A percentile compares a stretch with the other conserved stretches of the same genome.
phyloP scores from a whole-genome alignment of 2,113 vertebrate species.

The Charadrius vociferus region DNA sequence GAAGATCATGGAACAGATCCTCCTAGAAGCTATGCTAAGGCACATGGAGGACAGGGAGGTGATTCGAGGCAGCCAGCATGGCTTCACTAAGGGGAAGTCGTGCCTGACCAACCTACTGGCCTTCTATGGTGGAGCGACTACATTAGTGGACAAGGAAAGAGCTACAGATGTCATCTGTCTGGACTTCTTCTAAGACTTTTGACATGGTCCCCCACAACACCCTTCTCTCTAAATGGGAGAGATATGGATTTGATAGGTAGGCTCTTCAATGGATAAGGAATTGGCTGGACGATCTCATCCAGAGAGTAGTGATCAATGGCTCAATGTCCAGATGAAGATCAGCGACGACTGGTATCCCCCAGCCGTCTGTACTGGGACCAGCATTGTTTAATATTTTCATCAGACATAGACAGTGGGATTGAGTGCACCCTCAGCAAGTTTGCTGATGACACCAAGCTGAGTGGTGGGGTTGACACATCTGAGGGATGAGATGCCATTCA shows the following conservation, averaged over 20 bases:
- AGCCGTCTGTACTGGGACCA: accelerated
- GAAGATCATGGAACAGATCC: not conserved
- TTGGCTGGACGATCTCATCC: not conserved
- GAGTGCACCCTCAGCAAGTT: not conserved
- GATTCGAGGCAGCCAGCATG: not conserved
- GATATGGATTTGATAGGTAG: not conserved
- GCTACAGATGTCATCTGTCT: too few species aligned
- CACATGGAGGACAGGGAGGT: not conserved
- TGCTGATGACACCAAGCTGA: not conserved
- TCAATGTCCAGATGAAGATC: not conserved
- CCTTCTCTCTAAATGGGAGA: not conserved
- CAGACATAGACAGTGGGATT: not conserved
- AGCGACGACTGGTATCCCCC: not conserved
- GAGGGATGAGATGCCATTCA: not conserved
- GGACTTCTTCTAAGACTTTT: not conserved
- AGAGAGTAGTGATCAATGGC: not conserved
- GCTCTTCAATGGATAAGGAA: not conserved
- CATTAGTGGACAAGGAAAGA: not conserved
- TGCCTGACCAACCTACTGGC: not conserved
- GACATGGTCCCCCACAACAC: not conserved
- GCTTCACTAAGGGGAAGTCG: not conserved
- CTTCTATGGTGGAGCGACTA: not conserved
- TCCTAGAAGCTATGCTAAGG: not conserved
- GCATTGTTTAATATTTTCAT: not conserved
- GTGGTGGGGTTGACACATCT: accelerated